phyloP scores from a whole-genome alignment of 2,888 invertebrate species.

The Diploptera punctata region DNA sequence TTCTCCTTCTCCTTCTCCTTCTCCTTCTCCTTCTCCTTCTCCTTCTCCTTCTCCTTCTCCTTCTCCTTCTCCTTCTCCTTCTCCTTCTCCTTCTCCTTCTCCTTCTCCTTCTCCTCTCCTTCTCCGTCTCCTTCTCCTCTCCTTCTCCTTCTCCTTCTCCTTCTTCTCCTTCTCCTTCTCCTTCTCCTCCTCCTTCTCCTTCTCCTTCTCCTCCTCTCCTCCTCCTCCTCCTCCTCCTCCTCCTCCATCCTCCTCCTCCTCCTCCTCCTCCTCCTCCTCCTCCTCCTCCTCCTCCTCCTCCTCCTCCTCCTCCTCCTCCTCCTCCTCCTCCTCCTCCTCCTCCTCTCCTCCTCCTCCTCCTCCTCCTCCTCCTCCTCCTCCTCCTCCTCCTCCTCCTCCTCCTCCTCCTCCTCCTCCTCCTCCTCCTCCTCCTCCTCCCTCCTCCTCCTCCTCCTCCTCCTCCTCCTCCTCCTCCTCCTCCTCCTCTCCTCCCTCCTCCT shows the following conservation, averaged over 20 bases:
- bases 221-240: slow-evolving; percentile 7
- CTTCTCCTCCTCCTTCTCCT: not conserved
- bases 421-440: not conserved
- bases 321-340: not conserved
- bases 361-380: not conserved
- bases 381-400: not conserved
- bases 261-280: not conserved
- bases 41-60: slow-evolving; percentile 11
- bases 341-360: not conserved
- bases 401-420: not conserved
- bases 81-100: not conserved
- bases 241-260: not conserved
- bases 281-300: not conserved
- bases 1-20: not conserved
- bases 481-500: not conserved
- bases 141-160: not conserved
- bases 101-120: not conserved
- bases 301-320: not conserved
- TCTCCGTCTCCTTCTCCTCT: not conserved
- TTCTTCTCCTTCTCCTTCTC: not conserved
- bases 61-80: slow-evolving; percentile 3
- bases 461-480: not conserved
- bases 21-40: not conserved
- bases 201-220: not conserved
- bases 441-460: not conserved